These are phyloP conservation scores for Drymonia ruficornis DNA, from an alignment of 2,888 invertebrate genomes.

Conservation along the genomic window DNA sequence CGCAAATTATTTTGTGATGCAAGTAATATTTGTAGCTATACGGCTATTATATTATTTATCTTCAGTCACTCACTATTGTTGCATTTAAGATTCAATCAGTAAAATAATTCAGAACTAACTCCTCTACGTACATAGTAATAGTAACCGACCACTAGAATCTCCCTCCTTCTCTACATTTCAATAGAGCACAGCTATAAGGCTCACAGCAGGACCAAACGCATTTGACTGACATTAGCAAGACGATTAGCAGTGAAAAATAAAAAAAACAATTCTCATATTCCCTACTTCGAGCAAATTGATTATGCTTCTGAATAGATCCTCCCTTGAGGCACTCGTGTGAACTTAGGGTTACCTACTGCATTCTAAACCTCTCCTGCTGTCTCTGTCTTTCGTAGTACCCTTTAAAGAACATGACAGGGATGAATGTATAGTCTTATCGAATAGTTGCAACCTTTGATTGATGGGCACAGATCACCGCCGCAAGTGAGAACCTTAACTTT, in stretches of 20 bases:
- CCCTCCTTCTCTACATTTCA: constrained; percentile 17
- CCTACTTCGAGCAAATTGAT: constrained; percentile 55
- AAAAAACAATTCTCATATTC: constrained; percentile 35
- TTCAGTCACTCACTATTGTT: no score
- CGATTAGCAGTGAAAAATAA: constrained; percentile 33
- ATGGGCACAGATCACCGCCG: constrained; percentile 55
- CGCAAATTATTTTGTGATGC: no score
- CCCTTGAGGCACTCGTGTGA: constrained; percentile 57
- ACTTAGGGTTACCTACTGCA: constrained; percentile 40
- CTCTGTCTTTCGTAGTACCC: constrained; percentile 18
- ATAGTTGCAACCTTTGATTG: constrained; percentile 59
- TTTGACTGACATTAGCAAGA: constrained; percentile 21
- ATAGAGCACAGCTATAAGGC: neutral
- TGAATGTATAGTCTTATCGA: constrained; percentile 26
- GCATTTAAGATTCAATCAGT: no score
- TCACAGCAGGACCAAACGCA: constrained; percentile 17
- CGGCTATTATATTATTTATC: no score
- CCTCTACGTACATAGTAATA: neutral
- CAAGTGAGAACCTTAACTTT: constrained; percentile 46
- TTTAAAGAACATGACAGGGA: constrained; percentile 22
- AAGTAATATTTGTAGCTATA: no score
- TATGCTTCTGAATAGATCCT: constrained; percentile 51
- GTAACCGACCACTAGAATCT: neutral
- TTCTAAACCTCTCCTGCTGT: constrained; percentile 20
- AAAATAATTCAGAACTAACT: neutral